Evolutionary conservation across 2,888 invertebrate species (phyloP), one percentile per base, ranked within the genome.

Genomic region (Osedax fenrisi): DNA sequence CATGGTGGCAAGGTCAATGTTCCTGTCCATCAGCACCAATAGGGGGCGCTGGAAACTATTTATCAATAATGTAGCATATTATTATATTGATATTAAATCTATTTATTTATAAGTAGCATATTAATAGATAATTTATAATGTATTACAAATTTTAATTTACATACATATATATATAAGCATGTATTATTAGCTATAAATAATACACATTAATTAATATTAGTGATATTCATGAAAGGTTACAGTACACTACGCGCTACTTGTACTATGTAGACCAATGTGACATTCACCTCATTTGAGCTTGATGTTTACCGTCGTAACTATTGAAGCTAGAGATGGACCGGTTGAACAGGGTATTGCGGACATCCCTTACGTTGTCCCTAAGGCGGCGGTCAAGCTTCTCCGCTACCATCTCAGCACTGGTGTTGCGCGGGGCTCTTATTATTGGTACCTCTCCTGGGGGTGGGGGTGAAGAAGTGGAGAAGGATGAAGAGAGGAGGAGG

Each of bases 321-420:
- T n/a, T n/a, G n/a, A n/a, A n/a, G n/a, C n/a, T n/a, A n/a, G n/a
- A n/a, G n/a, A n/a, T n/a, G n/a, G n/a, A n/a, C n/a, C 82, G 76
- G 25, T 82, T 90, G 83, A 99, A 98, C 68, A 98, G 87, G 86
- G 94, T 96, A 84, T 95, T 97, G 81, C 96, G 88, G 0, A 95
- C 90, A 86, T 99, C 97, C 87, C 96, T 90, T 17, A 98, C 87
- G 86, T 96, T 97, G 83, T 98, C 97, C 74, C 95, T 87, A 73
- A 99, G 86, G 85, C 97, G 98, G 84, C 96, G 96, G 81, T 98
- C 95, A 77, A 99, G 87, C 85, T 94, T 94, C 84, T 92, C 91
- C 0, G 94, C 95, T 0, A 98, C 94, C 91, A 95, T 93, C 87
- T 98, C 97, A 0, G 98, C 97, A 0, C 97, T 96, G 86, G 94